Evolutionary conservation across 2,113 vertebrate species (phyloP), one percentile per base, ranked within the genome.

Genomic region (Tenrec ecaudatus): DNA sequence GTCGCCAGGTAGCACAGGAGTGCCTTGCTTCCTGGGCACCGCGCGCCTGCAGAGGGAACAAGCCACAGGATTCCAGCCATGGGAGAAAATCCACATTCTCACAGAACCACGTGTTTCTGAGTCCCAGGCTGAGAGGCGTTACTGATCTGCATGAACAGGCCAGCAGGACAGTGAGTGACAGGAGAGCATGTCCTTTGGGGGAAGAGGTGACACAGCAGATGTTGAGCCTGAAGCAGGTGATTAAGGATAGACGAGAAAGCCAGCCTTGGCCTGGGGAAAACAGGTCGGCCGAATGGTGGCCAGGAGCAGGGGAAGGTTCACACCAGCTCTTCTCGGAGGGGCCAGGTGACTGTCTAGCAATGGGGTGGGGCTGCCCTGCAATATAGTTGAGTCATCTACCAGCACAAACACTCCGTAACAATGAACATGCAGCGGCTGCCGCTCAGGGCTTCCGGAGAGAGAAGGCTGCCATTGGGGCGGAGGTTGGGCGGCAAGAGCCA

Each of bases 401-500:
- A 75, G 19, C 33, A 47, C 83, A 90, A 69, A 73, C 14, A 33
- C 53, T 89, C 82, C 79, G 62, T 82, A 87, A 27, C 87, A 90
- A 33, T 79, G 10, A 25, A 93, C 68, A 10, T n/a, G 47, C 12
- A 27, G 69, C 6, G 60, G 75, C 4, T 3, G 5, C 25, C 40
- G 82, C 73, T 82, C 58, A 8, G 82, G 11, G 64, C 40, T 76
- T 31, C 27, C 82, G 60, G 25, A 93, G 47, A 66, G 66, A 78
- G 10, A 36, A 80, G 29, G 58, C 47, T 17, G 58, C 36, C 1
- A 0, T 8, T 3, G 22, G 16, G 40, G 60, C 47, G 36, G 38
- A 47, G 8, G 33, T n/a, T 22, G 68, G 73, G 88, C 60, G 36
- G 53, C 33, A 36, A 11, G 66, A 33, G 57, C 64, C 38, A 3